Evolutionary conservation across 1,140 invertebrate species (phyloP).

Genomic region (Leptestheria dahalacensis): DNA sequence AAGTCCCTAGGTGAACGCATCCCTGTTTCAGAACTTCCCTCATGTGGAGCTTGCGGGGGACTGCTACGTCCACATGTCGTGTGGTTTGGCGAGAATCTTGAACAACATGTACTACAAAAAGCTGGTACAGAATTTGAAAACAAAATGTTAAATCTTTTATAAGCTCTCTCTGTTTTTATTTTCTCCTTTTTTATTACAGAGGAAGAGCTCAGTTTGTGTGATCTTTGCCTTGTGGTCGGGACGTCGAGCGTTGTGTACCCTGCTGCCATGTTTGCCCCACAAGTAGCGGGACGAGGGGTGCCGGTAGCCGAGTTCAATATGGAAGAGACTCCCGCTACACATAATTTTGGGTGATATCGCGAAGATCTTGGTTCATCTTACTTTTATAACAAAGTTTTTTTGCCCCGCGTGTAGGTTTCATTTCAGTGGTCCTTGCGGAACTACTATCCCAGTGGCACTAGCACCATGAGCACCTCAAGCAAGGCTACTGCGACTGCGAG

Average conservation of each 20-base stretch:
- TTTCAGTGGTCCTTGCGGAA: constrained; percentile 58
- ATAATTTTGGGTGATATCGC: constrained; percentile 43
- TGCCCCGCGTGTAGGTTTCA: constrained; percentile 40
- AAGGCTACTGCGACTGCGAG: background rate
- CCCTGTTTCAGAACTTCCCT: constrained; percentile 47
- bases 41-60: constrained; percentile 52
- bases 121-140: constrained; percentile 36
- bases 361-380: constrained; percentile 5
- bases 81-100: constrained; percentile 76
- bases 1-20: constrained; percentile 37
- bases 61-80: constrained; percentile 71
- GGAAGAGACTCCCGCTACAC: constrained; percentile 55
- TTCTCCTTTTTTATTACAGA: constrained; percentile 29
- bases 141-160: background rate
- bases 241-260: constrained; percentile 82
- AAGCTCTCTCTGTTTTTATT: background rate
- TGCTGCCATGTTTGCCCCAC: constrained; percentile 80
- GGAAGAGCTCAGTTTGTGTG: constrained; percentile 49
- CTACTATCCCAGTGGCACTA: constrained; percentile 38
- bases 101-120: constrained; percentile 42
- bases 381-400: constrained; percentile 16
- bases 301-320: constrained; percentile 82
- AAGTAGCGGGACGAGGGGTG: constrained; percentile 53
- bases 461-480: background rate
- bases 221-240: constrained; percentile 67